These are phyloP conservation scores for Tribolium madens DNA, from an alignment of 1,140 invertebrate genomes.

Conservation along the genomic window DNA sequence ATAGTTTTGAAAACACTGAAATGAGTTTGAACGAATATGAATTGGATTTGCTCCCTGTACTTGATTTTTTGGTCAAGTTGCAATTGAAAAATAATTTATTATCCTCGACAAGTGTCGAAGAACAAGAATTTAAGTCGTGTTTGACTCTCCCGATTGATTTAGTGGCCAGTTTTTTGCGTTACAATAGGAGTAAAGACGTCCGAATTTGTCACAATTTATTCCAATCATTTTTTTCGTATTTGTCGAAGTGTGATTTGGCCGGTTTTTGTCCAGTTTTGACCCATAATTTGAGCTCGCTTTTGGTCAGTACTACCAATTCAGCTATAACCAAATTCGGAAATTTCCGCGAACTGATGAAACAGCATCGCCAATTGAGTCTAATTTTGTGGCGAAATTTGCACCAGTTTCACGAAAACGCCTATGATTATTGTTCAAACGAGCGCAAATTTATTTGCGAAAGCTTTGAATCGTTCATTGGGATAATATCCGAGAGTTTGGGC, in stretches of 20 bases:
- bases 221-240: constrained; percentile 46
- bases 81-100: background rate
- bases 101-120: background rate
- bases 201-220: constrained; percentile 50
- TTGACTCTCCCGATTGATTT: constrained; percentile 28
- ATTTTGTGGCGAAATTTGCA: constrained; percentile 60
- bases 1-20: background rate
- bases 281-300: constrained; percentile 50
- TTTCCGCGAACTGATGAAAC: constrained; percentile 54
- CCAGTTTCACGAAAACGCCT: constrained; percentile 53
- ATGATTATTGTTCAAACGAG: constrained; percentile 51
- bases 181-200: constrained; percentile 46
- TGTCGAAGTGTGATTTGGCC: constrained; percentile 47
- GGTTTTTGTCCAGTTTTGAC: constrained; percentile 48
- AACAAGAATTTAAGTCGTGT: background rate
- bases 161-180: constrained; percentile 8
- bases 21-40: background rate
- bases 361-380: constrained; percentile 54
- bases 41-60: constrained; percentile 47
- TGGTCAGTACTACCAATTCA: constrained; percentile 39
- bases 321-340: constrained; percentile 52
- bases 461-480: background rate
- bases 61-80: constrained; percentile 50
- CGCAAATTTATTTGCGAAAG: background rate
- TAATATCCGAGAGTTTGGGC: background rate